Evolutionary conservation across 2,113 vertebrate genomes (phyloP).

Genomic region (Melanostigma gelatinosum): DNA sequence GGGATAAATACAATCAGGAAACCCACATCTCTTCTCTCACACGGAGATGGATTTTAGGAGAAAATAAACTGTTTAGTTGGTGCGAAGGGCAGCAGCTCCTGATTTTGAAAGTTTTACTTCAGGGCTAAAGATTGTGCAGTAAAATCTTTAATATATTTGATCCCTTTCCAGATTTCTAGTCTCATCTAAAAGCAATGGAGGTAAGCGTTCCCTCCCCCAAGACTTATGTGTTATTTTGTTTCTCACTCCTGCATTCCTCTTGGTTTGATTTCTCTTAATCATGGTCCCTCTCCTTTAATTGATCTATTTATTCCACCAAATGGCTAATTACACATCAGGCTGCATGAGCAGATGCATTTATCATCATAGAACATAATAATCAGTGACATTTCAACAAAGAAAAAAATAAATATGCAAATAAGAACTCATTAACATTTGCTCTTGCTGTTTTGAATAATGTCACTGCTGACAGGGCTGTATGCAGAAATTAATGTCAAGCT

Average conservation of each 20-base stretch:
- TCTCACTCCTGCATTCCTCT: conserved; percentile 70
- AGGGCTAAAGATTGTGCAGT: conserved; percentile 15
- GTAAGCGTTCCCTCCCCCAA: conserved; percentile 5
- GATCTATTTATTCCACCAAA: conserved; percentile 99
- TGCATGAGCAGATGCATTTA: conserved; percentile 98
- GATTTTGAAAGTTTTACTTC: conserved; percentile 51
- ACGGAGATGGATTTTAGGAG: conserved; percentile 41
- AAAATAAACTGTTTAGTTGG: conserved; percentile 43
- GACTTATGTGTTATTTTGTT: conserved; percentile 60
- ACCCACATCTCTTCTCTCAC: conserved; percentile 55
- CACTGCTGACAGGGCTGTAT: conserved; percentile 97
- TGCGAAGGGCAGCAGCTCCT: conserved; percentile 30
- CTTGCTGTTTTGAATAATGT: conserved; percentile 99
- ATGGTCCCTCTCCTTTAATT: conserved; percentile 91
- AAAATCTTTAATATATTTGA: conserved; percentile 59
- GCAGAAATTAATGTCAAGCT: conserved; percentile 97
- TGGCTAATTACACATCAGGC: conserved; percentile 99
- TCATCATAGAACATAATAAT: conserved; percentile 99
- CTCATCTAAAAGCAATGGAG: conserved; percentile 41
- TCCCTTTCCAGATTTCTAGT: conserved; percentile 37
- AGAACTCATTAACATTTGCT: conserved; percentile 99
- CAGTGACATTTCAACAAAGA: conserved; percentile 99
- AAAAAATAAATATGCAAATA: conserved; percentile 99
- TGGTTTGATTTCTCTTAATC: conserved; percentile 95
- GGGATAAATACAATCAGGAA: conserved; percentile 71